Evolutionary conservation across 2,797 vertebrate species (phyloP).

Genomic region (Cheirogaleus major): DNA sequence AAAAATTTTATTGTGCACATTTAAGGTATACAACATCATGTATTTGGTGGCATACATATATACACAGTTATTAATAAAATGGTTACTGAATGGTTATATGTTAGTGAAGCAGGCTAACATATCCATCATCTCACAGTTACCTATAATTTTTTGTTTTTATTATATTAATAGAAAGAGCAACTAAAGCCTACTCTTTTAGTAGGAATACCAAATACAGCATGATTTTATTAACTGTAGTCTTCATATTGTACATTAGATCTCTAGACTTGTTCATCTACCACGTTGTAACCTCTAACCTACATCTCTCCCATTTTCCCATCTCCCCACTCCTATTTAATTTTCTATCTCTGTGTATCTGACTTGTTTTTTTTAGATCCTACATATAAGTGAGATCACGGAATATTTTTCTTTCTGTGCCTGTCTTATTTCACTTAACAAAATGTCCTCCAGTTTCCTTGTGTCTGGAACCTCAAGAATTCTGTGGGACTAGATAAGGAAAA

Average conservation of each 20-base stretch:
- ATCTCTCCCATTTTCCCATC: neutral
- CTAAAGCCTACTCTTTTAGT: neutral
- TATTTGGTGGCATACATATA: neutral
- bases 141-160: neutral
- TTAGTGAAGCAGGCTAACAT: neutral
- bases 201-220: neutral
- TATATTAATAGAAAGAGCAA: neutral
- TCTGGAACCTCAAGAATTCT: neutral
- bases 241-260: neutral
- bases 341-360: neutral
- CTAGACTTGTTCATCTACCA: neutral
- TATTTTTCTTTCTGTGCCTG: neutral
- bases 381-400: neutral
- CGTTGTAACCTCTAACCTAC: neutral
- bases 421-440: neutral
- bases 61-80: neutral
- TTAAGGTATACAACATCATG: neutral
- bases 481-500: neutral
- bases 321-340: neutral
- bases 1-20: neutral
- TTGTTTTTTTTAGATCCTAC: neutral
- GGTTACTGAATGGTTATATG: neutral
- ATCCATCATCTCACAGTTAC: neutral
- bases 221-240: neutral
- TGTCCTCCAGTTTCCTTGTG: neutral